Percentiles rank a stretch among this genome's conserved stretches.
Evolutionary conservation across 2,797 vertebrate species (phyloP).

Genomic region (Microctenopoma steveboyesi): DNA sequence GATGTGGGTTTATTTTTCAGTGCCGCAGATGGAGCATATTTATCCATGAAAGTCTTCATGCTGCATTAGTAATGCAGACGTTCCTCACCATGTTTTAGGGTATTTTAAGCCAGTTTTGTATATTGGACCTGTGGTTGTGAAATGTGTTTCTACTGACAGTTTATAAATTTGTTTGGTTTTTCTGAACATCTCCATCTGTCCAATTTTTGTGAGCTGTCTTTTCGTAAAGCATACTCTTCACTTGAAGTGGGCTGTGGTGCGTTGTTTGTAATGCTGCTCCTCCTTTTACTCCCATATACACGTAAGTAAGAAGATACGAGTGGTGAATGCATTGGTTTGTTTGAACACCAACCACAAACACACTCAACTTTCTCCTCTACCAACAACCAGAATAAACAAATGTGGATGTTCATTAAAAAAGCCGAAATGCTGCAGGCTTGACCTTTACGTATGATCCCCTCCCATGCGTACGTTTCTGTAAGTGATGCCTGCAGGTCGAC

Average conservation of each 20-base stretch:
- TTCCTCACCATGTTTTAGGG: slow-evolving; percentile 18
- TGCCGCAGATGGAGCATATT: slow-evolving; percentile 61
- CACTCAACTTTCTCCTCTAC: too few species aligned
- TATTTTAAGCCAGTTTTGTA: slow-evolving; percentile 28
- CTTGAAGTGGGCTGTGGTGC: neutral
- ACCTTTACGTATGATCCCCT: slow-evolving; percentile 33
- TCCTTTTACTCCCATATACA: neutral
- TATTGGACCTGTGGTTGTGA: slow-evolving; percentile 21
- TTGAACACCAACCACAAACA: too few species aligned
- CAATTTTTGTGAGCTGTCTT: neutral
- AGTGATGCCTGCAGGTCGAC: slow-evolving; percentile 55
- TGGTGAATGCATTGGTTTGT: neutral
- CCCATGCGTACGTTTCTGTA: slow-evolving; percentile 36
- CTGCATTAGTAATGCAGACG: slow-evolving; percentile 26
- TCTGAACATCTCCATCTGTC: slow-evolving; percentile 4
- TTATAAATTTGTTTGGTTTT: neutral
- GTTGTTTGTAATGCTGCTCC: neutral
- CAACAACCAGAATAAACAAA: neutral
- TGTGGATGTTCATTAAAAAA: slow-evolving; percentile 6
- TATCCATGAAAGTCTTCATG: slow-evolving; percentile 39
- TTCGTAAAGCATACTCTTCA: neutral
- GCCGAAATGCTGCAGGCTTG: slow-evolving; percentile 13
- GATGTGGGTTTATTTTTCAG: slow-evolving; percentile 56
- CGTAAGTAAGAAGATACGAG: neutral
- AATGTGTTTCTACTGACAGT: neutral